phyloP scores from a whole-genome alignment of 2,113 vertebrate species.

The Lynx canadensis region DNA sequence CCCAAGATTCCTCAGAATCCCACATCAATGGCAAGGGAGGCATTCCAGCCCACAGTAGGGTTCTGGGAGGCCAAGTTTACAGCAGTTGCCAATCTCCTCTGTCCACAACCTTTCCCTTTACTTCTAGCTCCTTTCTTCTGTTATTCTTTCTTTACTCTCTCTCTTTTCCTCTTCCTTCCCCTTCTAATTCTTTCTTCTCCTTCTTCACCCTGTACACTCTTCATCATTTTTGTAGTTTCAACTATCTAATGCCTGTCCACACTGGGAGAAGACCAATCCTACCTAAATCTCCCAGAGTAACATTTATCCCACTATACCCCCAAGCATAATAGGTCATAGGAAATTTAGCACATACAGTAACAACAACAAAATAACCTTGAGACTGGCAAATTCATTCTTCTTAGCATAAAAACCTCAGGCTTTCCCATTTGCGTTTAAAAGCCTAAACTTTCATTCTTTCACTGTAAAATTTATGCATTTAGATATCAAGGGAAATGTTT shows the following conservation, averaged over 20 bases:
- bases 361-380: neutral
- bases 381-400: neutral
- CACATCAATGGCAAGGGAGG: neutral
- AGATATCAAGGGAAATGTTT: neutral
- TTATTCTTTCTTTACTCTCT: neutral
- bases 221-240: constrained; percentile 5
- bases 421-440: constrained; percentile 17
- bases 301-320: neutral
- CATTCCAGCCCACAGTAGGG: neutral
- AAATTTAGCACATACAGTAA: neutral
- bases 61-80: neutral
- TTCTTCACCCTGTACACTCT: neutral
- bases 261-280: neutral
- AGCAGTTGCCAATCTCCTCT: neutral
- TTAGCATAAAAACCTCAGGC: neutral
- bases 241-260: neutral
- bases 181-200: neutral
- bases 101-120: neutral
- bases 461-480: neutral
- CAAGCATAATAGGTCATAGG: neutral
- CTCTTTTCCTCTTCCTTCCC: neutral
- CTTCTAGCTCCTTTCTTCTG: neutral
- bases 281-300: neutral
- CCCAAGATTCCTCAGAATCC: neutral
- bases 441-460: constrained; percentile 17